These are phyloP conservation scores for Schizopygopsis pylzovi DNA, from an alignment of 2,797 vertebrate species.

Conservation along the genomic window DNA sequence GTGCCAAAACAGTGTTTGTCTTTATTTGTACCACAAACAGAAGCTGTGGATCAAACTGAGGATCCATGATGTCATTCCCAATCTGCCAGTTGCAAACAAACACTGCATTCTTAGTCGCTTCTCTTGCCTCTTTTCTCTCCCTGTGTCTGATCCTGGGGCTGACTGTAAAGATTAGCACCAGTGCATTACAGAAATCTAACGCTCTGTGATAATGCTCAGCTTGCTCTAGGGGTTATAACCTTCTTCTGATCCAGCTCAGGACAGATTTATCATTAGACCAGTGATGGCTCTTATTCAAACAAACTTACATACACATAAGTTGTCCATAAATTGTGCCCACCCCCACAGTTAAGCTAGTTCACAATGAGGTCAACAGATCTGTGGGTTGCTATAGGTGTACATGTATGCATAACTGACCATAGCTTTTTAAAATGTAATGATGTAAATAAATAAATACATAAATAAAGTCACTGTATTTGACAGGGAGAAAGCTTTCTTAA, in stretches of 20 bases:
- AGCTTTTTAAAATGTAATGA: not conserved
- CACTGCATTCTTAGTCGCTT: not conserved
- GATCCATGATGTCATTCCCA: slow-evolving; percentile 69
- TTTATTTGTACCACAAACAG: slow-evolving; percentile 10
- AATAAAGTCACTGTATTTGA: not conserved
- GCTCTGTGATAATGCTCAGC: slow-evolving; percentile 35
- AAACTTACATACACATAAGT: not conserved
- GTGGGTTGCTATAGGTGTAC: not conserved
- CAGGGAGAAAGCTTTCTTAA: not conserved
- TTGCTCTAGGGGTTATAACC: slow-evolving; percentile 45
- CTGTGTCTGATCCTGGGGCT: slow-evolving; percentile 19
- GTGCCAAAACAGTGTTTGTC: not conserved
- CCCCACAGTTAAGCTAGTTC: not conserved
- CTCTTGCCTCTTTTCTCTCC: not conserved
- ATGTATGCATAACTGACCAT: not conserved
- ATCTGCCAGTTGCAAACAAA: slow-evolving; percentile 44
- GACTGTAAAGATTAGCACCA: slow-evolving; percentile 46
- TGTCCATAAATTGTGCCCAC: not conserved
- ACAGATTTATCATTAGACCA: slow-evolving; percentile 41
- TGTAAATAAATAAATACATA: not conserved
- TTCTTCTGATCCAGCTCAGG: slow-evolving; percentile 53
- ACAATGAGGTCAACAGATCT: not conserved
- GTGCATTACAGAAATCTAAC: slow-evolving; percentile 46
- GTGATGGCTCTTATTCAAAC: slow-evolving; percentile 39
- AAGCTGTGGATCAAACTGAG: slow-evolving; percentile 54